These are phyloP conservation scores for Nothobranchius furzeri DNA, from an alignment of 2,113 vertebrate genomes.

Conservation along the genomic window DNA sequence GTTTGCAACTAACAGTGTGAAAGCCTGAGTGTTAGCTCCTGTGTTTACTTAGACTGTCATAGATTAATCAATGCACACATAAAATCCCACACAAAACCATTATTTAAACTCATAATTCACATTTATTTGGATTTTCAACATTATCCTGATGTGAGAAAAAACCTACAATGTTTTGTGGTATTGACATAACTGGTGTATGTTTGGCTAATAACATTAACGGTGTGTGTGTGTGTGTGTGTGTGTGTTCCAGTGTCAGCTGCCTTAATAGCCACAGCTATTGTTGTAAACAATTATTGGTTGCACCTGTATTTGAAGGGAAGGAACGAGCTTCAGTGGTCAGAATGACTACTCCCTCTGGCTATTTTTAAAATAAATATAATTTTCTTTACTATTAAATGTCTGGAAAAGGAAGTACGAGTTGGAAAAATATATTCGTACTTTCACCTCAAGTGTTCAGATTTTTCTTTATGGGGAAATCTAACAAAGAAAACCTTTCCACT, in stretches of 20 bases:
- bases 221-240: background rate
- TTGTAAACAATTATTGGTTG: background rate
- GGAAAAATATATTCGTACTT: too few species aligned
- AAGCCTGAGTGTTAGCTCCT: slow-evolving; percentile 26
- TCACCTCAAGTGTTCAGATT: too few species aligned
- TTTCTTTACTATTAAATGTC: too few species aligned
- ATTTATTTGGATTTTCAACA: slow-evolving; percentile 5
- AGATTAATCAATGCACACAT: slow-evolving; percentile 57
- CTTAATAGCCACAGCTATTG: background rate
- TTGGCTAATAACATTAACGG: slow-evolving; percentile 3
- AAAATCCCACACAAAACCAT: slow-evolving; percentile 36
- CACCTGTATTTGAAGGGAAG: background rate
- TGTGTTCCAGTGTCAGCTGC: background rate
- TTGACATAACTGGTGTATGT: slow-evolving; percentile 1
- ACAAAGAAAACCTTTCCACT: too few species aligned
- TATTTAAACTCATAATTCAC: slow-evolving; percentile 19
- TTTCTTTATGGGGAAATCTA: too few species aligned
- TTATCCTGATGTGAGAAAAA: background rate
- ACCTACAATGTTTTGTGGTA: slow-evolving; percentile 8
- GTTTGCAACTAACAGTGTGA: slow-evolving; percentile 16
- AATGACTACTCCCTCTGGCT: too few species aligned
- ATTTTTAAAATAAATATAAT: too few species aligned
- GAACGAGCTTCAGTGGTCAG: background rate
- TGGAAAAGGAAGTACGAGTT: too few species aligned
- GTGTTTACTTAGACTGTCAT: slow-evolving; percentile 43